These are phyloP conservation scores for Gallinago paraguaiae DNA, from an alignment of 2,113 vertebrate genomes.

Conservation along the genomic window DNA sequence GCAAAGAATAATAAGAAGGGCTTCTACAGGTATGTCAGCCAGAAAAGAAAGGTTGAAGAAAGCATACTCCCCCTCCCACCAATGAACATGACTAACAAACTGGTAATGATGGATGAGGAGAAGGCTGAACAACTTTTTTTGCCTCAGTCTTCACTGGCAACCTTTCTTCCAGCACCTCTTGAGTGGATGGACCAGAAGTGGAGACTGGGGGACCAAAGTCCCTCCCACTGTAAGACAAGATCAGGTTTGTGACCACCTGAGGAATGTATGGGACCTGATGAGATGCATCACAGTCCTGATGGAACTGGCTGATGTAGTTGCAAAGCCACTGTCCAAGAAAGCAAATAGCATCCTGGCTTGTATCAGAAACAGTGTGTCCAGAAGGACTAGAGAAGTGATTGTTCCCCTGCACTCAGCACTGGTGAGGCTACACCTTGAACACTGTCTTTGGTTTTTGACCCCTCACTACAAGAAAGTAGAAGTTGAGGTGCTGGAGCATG, in stretches of 20 bases:
- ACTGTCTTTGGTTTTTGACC: not conserved
- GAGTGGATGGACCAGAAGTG: not conserved
- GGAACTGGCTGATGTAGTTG: not conserved
- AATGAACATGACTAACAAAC: not conserved
- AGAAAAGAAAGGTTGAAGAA: not conserved
- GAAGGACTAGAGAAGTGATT: not conserved
- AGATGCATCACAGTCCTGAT: not conserved
- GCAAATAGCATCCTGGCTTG: not conserved
- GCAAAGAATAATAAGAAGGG: not conserved
- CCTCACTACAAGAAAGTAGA: not conserved
- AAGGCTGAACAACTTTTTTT: not conserved
- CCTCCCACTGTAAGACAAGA: not conserved
- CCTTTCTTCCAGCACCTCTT: not conserved
- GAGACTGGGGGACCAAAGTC: not conserved
- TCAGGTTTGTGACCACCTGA: not conserved
- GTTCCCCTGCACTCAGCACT: not conserved
- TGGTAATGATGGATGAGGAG: not conserved
- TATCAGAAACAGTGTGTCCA: not conserved
- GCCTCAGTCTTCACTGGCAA: not conserved
- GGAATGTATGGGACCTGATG: not conserved
- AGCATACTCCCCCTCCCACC: fast-evolving
- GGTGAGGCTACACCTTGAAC: not conserved
- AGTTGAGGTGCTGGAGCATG: not conserved
- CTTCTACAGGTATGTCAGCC: not conserved
- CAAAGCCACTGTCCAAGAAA: not conserved